Percentiles rank a stretch among this genome's conserved stretches.
Evolutionary conservation across 2,888 invertebrate species (phyloP).

Genomic region (Tenodera sinensis): DNA sequence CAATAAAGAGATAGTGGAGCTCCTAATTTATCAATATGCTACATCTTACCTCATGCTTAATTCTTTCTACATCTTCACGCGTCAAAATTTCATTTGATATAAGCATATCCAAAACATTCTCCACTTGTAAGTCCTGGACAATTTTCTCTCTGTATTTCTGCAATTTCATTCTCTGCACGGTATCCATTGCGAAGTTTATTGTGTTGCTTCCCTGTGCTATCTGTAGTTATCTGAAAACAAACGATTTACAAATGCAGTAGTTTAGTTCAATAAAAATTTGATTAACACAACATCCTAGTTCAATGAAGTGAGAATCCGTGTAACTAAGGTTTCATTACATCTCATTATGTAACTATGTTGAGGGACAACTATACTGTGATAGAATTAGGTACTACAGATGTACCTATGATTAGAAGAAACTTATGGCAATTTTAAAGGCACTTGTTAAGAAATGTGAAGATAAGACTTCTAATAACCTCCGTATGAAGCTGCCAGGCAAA

Average conservation of each 20-base stretch:
- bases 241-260: background rate
- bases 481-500: no score
- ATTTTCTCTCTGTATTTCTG: conserved; percentile 48
- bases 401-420: no score
- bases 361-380: no score
- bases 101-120: conserved; percentile 49
- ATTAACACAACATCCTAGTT: no score
- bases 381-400: no score
- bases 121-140: conserved; percentile 50
- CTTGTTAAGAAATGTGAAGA: no score
- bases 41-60: conserved; percentile 32
- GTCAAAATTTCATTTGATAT: conserved; percentile 47
- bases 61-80: conserved; percentile 35
- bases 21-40: background rate
- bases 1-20: background rate
- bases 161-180: conserved; percentile 45
- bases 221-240: background rate
- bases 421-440: no score
- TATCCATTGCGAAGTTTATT: conserved; percentile 43
- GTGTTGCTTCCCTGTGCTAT: background rate
- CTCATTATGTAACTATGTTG: no score
- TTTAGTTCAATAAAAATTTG: no score
- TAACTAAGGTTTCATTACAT: no score
- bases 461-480: no score
- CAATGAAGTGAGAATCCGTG: no score